These are phyloP conservation scores for Pseudochaenichthys georgianus DNA, from an alignment of 2,797 vertebrate species.

Conservation along the genomic window DNA sequence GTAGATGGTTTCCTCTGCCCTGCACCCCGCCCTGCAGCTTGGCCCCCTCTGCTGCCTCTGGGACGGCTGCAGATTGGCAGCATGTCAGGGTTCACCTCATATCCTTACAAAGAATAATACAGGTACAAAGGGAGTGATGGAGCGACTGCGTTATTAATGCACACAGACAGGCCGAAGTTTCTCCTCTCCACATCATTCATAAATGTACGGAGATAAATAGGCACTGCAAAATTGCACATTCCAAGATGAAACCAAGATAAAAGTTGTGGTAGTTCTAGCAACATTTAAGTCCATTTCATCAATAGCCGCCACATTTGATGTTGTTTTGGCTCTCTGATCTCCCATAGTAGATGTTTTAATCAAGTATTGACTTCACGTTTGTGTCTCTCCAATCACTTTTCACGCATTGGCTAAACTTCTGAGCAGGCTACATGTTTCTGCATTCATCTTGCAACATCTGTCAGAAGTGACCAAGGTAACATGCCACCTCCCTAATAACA, in stretches of 20 bases:
- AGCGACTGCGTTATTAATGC: slow-evolving; percentile 25
- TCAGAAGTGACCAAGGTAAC: slow-evolving; percentile 4
- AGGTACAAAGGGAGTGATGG: slow-evolving; percentile 39
- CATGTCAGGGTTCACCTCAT: slow-evolving; percentile 61
- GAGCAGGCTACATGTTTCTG: neutral
- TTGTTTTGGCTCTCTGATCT: neutral
- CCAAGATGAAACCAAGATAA: slow-evolving; percentile 28
- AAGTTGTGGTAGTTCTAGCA: slow-evolving; percentile 1
- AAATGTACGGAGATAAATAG: slow-evolving; percentile 22
- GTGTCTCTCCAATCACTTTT: neutral
- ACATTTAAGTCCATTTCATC: slow-evolving; percentile 10
- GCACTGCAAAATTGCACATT: slow-evolving; percentile 23
- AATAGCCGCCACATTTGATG: slow-evolving; percentile 3
- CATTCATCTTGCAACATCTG: neutral
- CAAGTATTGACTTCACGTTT: neutral
- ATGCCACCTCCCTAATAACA: neutral
- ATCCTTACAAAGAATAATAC: slow-evolving; percentile 44
- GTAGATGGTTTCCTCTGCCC: slow-evolving; percentile 71
- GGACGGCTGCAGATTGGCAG: slow-evolving; percentile 68
- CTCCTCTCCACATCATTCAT: slow-evolving; percentile 17
- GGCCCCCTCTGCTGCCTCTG: slow-evolving; percentile 56
- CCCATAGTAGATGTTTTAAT: neutral
- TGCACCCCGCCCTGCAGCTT: slow-evolving; percentile 56
- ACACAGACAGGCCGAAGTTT: slow-evolving; percentile 31
- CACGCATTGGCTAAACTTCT: neutral